Conservation (phyloP, 1,140 invertebrate genomes). For the Druon quercuslanigerum region DNA sequence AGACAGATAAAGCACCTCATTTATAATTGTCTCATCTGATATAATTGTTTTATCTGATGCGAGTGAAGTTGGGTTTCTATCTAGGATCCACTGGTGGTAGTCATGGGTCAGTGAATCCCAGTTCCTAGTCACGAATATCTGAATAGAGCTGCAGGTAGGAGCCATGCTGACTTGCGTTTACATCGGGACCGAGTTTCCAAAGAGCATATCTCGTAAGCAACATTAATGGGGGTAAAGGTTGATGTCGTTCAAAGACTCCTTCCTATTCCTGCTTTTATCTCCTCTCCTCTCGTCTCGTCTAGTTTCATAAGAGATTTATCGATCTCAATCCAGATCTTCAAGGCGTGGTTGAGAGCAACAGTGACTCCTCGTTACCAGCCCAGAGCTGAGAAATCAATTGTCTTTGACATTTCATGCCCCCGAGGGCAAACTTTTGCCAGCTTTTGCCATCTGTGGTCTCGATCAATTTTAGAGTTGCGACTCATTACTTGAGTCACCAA, state of each 20-base stretch:
- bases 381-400: conserved; percentile 7
- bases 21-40: too few species aligned
- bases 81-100: neutral
- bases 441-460: too few species aligned
- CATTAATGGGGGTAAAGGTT: conserved; percentile 29
- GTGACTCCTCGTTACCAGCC: conserved; percentile 1
- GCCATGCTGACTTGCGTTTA: conserved; percentile 37
- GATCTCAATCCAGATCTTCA: neutral
- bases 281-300: neutral
- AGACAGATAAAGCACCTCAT: too few species aligned
- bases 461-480: too few species aligned
- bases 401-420: conserved; percentile 1
- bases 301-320: conserved; percentile 22
- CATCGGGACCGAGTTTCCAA: conserved; percentile 6
- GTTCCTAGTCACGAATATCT: conserved; percentile 27
- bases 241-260: neutral
- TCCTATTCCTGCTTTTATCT: conserved; percentile 20
- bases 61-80: too few species aligned
- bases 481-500: too few species aligned
- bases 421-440: too few species aligned
- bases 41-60: too few species aligned
- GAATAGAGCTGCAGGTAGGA: conserved; percentile 51
- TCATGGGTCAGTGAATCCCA: conserved; percentile 26
- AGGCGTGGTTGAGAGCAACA: conserved; percentile 13
- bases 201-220: neutral